Evolutionary conservation across 37 sponge, comb jelly and placozoan genomes (phyloP), one percentile per base, ranked within the genome.

Genomic region (Cliona cf. orientalis): DNA sequence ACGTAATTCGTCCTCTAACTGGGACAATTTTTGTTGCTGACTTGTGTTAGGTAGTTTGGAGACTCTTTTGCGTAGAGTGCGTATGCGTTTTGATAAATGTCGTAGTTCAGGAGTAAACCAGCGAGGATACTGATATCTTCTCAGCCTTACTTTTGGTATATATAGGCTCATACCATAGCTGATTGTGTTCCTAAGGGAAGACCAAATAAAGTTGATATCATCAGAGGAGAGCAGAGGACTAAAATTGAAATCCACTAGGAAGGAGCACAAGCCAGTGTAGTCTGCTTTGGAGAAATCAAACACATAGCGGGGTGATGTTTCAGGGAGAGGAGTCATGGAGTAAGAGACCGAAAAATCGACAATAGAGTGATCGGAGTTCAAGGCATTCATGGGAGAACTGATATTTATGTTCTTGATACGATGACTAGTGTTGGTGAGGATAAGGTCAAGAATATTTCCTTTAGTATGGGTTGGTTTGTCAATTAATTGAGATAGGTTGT

Each of bases 381-480:
- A 6, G 41, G 5, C 5, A 12, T 11, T 32, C 17, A 7, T 4
- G 38, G 61, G 6, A 4, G 49, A 12, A 3, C 31, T 12, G 19
- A 59, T 42, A 12, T 19, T 29, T 5, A 59, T 61, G 66, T 11
- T 41, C 25, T 31, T 28, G 58, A 28, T 59, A 23, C 43, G 28
- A n/a, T 61, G 31, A n/a, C 36, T n/a, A 25, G 11, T 23, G 39
- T 75, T 66, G 3, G 82, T 59, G 2, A 83, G 28, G 44, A 83
- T 35, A 5, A 85, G 22, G 38, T 77, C 86, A 38, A 85, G 79
- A 69, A 70, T 71, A 42, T 76, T 85, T 9, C 78, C 79, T 41
- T 38, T n/a, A 32, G 40, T 41, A 49, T 85, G 86, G 36, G 86
- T 85, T 4, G 86, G 72, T 12, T 34, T 40, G 6, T 29, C 31